Conservation (phyloP, 2,888 invertebrate species). For the Allygus modestus region DNA sequence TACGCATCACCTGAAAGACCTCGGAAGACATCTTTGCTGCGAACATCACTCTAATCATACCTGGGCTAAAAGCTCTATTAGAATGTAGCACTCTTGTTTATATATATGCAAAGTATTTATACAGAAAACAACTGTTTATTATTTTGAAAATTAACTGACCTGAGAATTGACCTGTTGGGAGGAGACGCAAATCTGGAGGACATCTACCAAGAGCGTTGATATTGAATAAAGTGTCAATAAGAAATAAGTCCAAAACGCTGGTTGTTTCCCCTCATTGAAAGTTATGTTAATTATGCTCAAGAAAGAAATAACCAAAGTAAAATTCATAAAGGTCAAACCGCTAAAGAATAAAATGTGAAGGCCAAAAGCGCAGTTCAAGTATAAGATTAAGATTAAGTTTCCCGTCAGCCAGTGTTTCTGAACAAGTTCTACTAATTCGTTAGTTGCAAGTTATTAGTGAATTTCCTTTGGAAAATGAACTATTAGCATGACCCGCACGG, state of each 20-base stretch:
- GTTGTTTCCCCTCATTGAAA: neutral
- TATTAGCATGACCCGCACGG: too few species aligned
- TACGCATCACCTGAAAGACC: too few species aligned
- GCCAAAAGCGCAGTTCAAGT: neutral
- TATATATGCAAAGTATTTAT: too few species aligned
- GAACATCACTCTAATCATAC: too few species aligned
- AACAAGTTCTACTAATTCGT: neutral
- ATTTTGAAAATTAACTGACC: neutral
- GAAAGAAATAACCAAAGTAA: neutral
- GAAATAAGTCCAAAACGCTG: neutral
- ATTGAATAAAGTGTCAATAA: neutral
- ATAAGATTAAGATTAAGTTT: neutral
- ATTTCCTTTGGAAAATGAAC: too few species aligned
- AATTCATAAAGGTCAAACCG: neutral
- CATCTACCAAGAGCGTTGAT: neutral
- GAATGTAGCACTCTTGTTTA: too few species aligned
- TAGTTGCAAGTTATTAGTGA: neutral
- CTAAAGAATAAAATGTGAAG: conserved; percentile 2
- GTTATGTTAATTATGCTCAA: neutral
- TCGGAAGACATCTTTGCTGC: too few species aligned
- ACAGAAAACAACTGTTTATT: too few species aligned
- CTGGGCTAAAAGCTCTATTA: too few species aligned
- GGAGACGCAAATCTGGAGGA: neutral
- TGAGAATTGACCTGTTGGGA: neutral
- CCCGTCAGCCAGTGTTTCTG: conserved; percentile 24